Evolutionary conservation across 2,888 invertebrate genomes (phyloP).

Genomic region (Dioctria linearis): DNA sequence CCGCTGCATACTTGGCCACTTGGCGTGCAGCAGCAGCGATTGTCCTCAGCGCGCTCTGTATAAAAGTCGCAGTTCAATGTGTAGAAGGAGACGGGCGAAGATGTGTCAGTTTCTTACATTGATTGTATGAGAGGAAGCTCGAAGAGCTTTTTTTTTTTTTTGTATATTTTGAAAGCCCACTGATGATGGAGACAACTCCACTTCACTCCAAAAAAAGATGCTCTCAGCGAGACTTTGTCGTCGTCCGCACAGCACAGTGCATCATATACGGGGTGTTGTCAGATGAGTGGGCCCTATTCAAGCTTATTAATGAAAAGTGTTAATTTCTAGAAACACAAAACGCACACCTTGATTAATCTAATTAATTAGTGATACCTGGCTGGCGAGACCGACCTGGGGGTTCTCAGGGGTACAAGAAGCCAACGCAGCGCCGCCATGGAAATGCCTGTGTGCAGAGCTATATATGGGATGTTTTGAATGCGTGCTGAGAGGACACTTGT

Average conservation of each 20-base stretch:
- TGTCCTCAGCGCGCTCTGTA: conserved; percentile 52
- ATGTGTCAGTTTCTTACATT: conserved; percentile 32
- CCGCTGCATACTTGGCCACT: conserved; percentile 51
- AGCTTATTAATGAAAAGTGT: conserved; percentile 31
- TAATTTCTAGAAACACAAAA: conserved; percentile 4
- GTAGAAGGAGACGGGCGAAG: conserved; percentile 40
- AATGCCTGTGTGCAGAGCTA: no score
- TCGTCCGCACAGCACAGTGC: not conserved
- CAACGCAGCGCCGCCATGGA: no score
- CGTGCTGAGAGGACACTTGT: not conserved
- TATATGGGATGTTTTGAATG: not conserved
- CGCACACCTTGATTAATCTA: conserved; percentile 36
- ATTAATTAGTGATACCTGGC: conserved; percentile 41
- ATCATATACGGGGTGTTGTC: conserved; percentile 35
- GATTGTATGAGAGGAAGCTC: conserved; percentile 3
- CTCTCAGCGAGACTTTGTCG: conserved; percentile 32
- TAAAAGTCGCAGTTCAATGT: no score
- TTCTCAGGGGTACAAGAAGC: not conserved
- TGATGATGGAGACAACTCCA: not conserved
- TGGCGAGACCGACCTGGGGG: not conserved
- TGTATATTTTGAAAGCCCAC: no score
- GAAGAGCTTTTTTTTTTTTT: conserved; percentile 14
- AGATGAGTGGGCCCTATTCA: conserved; percentile 38
- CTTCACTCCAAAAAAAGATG: conserved; percentile 17
- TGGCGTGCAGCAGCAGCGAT: conserved; percentile 33